Conservation (phyloP, 2,888 invertebrate genomes). For the Scrobipalpa costella region DNA sequence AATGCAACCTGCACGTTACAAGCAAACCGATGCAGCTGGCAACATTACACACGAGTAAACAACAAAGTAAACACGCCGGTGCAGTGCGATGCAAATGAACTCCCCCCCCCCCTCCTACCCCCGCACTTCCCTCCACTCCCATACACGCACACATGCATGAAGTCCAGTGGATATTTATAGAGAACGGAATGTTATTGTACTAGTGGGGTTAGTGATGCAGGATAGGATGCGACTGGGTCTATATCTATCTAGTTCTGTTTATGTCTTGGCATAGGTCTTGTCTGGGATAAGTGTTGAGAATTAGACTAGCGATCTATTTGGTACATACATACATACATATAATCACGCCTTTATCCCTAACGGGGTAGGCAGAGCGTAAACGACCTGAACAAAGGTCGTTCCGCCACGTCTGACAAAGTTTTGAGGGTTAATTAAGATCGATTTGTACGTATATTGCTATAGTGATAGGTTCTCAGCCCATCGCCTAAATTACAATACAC, state of each 20-base stretch:
- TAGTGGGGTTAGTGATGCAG: slow-evolving; percentile 45
- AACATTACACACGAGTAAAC: slow-evolving; percentile 7
- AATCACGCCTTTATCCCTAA: too few relatives aligned
- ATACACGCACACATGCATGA: slow-evolving; percentile 37
- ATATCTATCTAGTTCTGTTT: slow-evolving; percentile 1
- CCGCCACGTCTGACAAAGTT: too few relatives aligned
- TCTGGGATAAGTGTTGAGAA: background rate
- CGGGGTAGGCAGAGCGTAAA: too few relatives aligned
- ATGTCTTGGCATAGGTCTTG: slow-evolving; percentile 6
- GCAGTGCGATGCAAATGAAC: slow-evolving; percentile 70
- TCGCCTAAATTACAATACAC: too few relatives aligned
- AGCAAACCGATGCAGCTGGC: background rate
- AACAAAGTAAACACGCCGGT: slow-evolving; percentile 34
- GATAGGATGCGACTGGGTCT: background rate
- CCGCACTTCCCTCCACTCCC: slow-evolving; percentile 32
- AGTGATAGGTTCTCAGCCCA: too few relatives aligned
- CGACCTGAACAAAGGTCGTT: too few relatives aligned
- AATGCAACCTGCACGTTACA: background rate
- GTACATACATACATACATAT: too few relatives aligned
- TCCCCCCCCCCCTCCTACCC: slow-evolving; percentile 47
- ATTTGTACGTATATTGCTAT: too few relatives aligned
- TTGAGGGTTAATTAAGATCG: too few relatives aligned
- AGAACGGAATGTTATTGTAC: slow-evolving; percentile 69
- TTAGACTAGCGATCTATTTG: background rate
- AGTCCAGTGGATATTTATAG: slow-evolving; percentile 65